Conservation (phyloP, 2,797 vertebrate species). For the Ceryle rudis region DNA sequence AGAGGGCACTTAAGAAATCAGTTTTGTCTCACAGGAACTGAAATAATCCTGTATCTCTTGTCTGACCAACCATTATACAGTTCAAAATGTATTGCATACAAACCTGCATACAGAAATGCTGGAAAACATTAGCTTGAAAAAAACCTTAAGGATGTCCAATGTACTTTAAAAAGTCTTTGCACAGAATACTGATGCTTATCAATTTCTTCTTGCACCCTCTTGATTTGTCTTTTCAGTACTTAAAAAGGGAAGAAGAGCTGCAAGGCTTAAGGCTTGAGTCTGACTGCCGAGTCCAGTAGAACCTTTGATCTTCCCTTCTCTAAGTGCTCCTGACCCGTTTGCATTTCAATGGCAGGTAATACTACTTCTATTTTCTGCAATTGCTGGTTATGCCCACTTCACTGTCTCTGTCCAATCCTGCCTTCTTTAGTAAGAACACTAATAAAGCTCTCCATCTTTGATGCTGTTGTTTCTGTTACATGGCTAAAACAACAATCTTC, state of each 20-base stretch:
- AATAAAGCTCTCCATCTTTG: neutral
- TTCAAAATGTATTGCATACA: neutral
- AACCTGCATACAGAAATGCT: neutral
- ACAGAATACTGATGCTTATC: neutral
- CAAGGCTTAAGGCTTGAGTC: neutral
- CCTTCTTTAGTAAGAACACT: neutral
- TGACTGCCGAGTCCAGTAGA: neutral
- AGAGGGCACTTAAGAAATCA: neutral
- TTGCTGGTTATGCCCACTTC: neutral
- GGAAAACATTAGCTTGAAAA: neutral
- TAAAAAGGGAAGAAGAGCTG: neutral
- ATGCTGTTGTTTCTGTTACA: neutral
- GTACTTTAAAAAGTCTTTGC: neutral
- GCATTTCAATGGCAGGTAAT: neutral
- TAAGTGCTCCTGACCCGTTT: neutral
- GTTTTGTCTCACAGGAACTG: neutral
- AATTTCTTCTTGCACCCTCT: neutral
- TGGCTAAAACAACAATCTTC: neutral
- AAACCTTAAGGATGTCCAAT: neutral
- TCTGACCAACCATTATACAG: neutral
- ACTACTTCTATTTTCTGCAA: neutral
- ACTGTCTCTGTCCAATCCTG: neutral
- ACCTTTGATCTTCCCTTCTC: neutral
- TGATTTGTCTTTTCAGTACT: neutral
- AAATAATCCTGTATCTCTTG: neutral